Evolutionary conservation across 2,113 vertebrate species (phyloP), one percentile per base, ranked within the genome.

Genomic region (Scomber scombrus): DNA sequence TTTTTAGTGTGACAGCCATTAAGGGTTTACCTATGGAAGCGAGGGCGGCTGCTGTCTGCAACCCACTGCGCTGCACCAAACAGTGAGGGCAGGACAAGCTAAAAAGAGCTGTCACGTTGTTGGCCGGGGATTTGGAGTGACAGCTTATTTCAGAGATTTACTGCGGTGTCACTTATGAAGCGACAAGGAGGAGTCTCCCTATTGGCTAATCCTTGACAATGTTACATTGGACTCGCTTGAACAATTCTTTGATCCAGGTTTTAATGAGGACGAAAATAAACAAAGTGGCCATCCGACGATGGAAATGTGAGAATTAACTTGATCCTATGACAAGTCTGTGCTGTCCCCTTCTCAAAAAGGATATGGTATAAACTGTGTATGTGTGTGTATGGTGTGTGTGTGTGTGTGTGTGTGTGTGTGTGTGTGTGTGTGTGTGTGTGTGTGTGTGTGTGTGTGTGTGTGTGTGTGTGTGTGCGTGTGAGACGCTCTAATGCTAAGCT

Each of bases 131-230:
- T 89, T 81, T 75, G 57, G 67, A 86, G 72, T 71, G 88, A 91
- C 91, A 88, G 84, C 72, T 80, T 88, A 90, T 93, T 93, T 90
- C 13, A 88, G 85, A 90, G 89, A 93, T 93, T 95, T 89, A 76
- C 70, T 65, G 66, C 68, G 71, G 81, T 88, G 86, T 88, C 90
- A 93, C 29, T 93, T 90, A 82, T 15, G 60, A 61, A 60, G 75
- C 29, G 52, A 83, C 50, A 61, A 57, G 40, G 40, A 84, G 3
- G 60, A 58, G 11, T 81, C 12, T 63, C 11, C 34, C 13, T 4
- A 70, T 26, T 45, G 23, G 15, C 60, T 72, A 68, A 87, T 88
- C 69, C 71, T 65, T 57, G 49, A 75, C 34, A 81, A 8, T 40
- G 46, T 34, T 40, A 16, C 69, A 26, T 65, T 66, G 21, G 26